Conservation (phyloP, 2,888 invertebrate species). For the Monochamus alternatus region DNA sequence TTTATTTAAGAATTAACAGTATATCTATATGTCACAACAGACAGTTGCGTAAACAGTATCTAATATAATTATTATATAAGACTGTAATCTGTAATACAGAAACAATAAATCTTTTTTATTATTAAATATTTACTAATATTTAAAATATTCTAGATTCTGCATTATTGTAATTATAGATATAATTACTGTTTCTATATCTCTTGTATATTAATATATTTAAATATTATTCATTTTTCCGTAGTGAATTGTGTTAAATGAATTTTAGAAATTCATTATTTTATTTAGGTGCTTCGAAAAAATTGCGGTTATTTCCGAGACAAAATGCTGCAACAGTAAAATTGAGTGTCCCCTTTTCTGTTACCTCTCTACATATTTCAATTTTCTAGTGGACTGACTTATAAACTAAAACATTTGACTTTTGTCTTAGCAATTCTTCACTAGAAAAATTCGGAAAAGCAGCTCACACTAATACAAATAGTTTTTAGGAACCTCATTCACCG, state of each 20-base stretch:
- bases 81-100: neutral
- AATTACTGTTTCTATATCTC: too few species aligned
- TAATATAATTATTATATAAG: too few species aligned
- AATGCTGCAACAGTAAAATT: too few species aligned
- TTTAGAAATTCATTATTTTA: too few species aligned
- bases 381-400: neutral
- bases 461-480: slow-evolving; percentile 85
- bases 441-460: neutral
- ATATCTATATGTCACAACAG: neutral
- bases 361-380: too few species aligned
- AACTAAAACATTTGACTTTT: neutral
- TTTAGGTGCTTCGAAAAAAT: too few species aligned
- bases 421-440: neutral
- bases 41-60: neutral
- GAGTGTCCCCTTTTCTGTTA: too few species aligned
- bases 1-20: slow-evolving; percentile 9
- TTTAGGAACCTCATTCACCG: slow-evolving; percentile 87
- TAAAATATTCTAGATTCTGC: neutral
- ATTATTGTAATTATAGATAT: neutral
- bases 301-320: too few species aligned
- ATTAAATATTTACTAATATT: neutral
- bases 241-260: too few species aligned
- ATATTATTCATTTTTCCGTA: too few species aligned
- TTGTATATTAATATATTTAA: too few species aligned
- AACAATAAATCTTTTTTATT: neutral